Evolutionary conservation across 2,888 invertebrate species (phyloP).

Genomic region (Lasioglossum villosulum): DNA sequence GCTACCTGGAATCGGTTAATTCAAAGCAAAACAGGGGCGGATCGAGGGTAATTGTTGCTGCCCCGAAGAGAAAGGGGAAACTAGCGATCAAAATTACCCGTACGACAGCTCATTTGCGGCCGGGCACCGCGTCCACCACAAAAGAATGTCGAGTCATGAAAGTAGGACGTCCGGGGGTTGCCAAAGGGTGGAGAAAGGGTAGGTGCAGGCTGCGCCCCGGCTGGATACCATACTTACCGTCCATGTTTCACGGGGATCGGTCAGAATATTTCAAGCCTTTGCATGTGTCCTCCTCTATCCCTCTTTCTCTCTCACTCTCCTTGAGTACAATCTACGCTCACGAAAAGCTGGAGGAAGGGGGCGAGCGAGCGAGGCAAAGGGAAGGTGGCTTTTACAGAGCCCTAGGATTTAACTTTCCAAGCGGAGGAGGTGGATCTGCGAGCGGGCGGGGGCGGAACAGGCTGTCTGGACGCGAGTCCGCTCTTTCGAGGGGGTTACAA

Average conservation of each 20-base stretch:
- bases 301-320: not conserved
- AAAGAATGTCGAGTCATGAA: conserved; percentile 23
- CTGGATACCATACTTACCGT: conserved; percentile 40
- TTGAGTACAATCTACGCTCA: conserved; percentile 26
- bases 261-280: conserved; percentile 65
- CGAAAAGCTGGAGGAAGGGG: conserved; percentile 47
- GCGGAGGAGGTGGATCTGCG: conserved; percentile 16
- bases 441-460: not conserved
- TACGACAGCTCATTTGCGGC: conserved; percentile 41
- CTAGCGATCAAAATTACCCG: conserved; percentile 38
- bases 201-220: conserved; percentile 19
- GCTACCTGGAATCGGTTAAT: not conserved
- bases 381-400: conserved; percentile 63
- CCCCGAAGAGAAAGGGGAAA: not conserved
- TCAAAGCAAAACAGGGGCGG: not conserved
- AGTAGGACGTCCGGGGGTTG: conserved; percentile 11
- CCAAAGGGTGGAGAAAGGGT: conserved; percentile 21
- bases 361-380: conserved; percentile 9
- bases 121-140: conserved; percentile 1
- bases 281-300: conserved; percentile 32
- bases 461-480: conserved; percentile 44
- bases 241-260: conserved; percentile 60
- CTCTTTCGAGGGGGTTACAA: conserved; percentile 41
- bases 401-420: conserved; percentile 76
- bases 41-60: not conserved